Percentiles rank a stretch among this genome's conserved stretches.
phyloP scores from a whole-genome alignment of 2,113 vertebrate species.

The Plectropomus leopardus region DNA sequence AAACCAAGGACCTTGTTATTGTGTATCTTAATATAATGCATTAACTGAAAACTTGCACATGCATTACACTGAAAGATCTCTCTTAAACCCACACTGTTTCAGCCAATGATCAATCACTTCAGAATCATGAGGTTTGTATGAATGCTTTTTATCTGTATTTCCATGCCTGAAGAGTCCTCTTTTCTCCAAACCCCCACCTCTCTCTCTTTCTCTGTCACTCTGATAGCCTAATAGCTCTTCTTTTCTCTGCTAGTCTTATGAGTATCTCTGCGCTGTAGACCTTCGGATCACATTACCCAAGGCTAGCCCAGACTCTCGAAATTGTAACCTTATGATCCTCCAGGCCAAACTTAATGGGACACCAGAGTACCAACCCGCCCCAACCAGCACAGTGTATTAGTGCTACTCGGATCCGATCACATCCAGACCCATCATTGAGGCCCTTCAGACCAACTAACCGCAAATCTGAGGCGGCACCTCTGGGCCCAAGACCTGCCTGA shows the following conservation, averaged over 20 bases:
- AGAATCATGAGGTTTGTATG: background rate
- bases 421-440: constrained; percentile 58
- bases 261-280: constrained; percentile 46
- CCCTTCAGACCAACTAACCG: constrained; percentile 70
- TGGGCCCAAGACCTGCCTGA: constrained; percentile 81
- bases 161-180: constrained; percentile 3
- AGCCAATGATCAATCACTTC: background rate
- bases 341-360: constrained; percentile 83
- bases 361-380: constrained; percentile 84
- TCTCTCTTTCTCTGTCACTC: constrained; percentile 45
- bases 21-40: background rate
- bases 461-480: constrained; percentile 84
- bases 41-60: background rate
- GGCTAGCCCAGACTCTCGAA: constrained; percentile 75
- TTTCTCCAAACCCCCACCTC: background rate
- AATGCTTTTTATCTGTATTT: constrained; percentile 16
- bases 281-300: constrained; percentile 75
- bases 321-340: constrained; percentile 86
- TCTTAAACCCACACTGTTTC: background rate
- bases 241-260: constrained; percentile 45
- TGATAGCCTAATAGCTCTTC: constrained; percentile 59
- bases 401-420: constrained; percentile 77
- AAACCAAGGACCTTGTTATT: background rate
- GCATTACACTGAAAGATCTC: background rate
- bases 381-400: constrained; percentile 83